Percentiles rank a stretch among this genome's conserved stretches.
These are phyloP conservation scores for Zophobas morio DNA, from an alignment of 1,140 invertebrate species.

Conservation along the genomic window DNA sequence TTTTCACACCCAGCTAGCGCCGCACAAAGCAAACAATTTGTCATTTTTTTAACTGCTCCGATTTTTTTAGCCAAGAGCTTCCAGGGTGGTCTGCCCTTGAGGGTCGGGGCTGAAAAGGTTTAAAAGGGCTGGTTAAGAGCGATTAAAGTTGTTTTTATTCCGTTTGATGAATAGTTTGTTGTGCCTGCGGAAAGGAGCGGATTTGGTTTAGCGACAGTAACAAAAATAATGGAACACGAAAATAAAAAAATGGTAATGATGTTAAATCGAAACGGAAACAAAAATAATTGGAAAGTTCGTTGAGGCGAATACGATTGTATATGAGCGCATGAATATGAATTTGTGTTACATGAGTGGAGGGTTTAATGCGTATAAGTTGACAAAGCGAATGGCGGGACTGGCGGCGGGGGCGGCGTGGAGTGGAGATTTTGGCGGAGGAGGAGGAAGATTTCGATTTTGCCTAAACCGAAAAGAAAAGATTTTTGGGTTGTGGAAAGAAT, in stretches of 20 bases:
- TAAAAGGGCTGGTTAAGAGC: constrained; percentile 40
- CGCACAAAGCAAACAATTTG: constrained; percentile 21
- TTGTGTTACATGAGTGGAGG: constrained; percentile 7
- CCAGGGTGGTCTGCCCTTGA: constrained; percentile 38
- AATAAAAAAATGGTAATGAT: neutral
- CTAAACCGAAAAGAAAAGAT: too few relatives aligned
- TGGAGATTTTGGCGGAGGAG: neutral
- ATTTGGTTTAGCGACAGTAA: neutral
- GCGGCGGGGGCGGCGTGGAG: constrained; percentile 10
- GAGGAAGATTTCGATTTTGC: neutral
- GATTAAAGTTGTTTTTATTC: constrained; percentile 37
- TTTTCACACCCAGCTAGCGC: neutral
- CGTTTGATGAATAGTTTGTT: constrained; percentile 27
- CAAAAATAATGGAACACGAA: constrained; percentile 3
- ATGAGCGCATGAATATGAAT: constrained; percentile 37
- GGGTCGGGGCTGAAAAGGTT: constrained; percentile 18
- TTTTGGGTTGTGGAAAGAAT: too few relatives aligned
- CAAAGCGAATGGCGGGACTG: constrained; percentile 32
- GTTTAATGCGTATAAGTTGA: constrained; percentile 32
- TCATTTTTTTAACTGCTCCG: constrained; percentile 35
- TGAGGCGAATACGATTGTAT: constrained; percentile 27
- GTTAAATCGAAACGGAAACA: constrained; percentile 38
- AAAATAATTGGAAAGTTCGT: constrained; percentile 30
- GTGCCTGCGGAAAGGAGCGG: neutral
- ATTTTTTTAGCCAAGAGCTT: constrained; percentile 13